Percentiles rank a stretch among this genome's conserved stretches.
These are phyloP conservation scores for Cephus nigrinus DNA, from an alignment of 2,888 invertebrate species.

Conservation along the genomic window DNA sequence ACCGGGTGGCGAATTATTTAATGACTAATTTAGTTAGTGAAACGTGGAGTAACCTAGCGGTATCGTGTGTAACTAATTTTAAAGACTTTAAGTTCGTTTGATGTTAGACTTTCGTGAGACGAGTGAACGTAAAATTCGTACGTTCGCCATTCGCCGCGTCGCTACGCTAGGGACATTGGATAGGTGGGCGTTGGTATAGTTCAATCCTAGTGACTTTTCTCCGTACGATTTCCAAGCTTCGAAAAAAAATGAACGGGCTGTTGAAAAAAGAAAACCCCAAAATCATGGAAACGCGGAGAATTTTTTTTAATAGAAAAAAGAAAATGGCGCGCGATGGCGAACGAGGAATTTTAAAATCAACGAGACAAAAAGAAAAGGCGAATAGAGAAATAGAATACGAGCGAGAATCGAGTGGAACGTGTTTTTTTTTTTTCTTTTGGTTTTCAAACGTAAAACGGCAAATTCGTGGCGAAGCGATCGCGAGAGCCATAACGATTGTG, in stretches of 20 bases:
- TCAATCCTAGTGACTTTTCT: not conserved
- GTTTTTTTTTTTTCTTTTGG: not conserved
- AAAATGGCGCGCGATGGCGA: not conserved
- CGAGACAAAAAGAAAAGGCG: not conserved
- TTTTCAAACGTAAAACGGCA: not conserved
- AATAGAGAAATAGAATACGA: not conserved
- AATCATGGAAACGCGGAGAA: not conserved
- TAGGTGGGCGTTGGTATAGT: not conserved
- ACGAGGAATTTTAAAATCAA: not conserved
- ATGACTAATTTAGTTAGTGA: constrained; percentile 25
- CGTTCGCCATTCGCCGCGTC: not conserved
- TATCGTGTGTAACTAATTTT: constrained; percentile 29
- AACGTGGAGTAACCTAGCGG: constrained; percentile 18
- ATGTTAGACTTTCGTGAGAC: constrained; percentile 39
- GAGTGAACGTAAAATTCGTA: not conserved
- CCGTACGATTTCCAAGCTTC: not conserved
- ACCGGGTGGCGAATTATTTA: constrained; percentile 24
- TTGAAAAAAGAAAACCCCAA: not conserved
- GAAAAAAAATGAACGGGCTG: constrained; percentile 11
- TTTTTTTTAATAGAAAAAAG: not conserved
- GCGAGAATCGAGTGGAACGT: constrained; percentile 15
- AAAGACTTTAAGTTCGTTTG: constrained; percentile 44
- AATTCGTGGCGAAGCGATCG: not conserved
- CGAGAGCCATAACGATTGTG: not conserved
- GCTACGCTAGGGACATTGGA: not conserved